Evolutionary conservation across 2,888 invertebrate genomes (phyloP).

Genomic region (Taphrorychus bicolor): DNA sequence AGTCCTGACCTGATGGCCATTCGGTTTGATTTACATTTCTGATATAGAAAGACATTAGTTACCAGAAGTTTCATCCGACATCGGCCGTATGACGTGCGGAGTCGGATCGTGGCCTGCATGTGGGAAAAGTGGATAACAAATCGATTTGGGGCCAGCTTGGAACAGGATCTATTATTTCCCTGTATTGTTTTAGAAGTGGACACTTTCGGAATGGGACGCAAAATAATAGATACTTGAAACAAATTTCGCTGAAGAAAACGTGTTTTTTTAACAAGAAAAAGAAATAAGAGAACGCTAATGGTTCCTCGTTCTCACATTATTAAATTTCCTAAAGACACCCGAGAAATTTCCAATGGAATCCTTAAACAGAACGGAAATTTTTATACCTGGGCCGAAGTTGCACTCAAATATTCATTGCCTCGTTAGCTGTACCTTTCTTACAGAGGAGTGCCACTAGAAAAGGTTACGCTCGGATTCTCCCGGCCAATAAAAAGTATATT

Average conservation of each 20-base stretch:
- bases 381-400: conserved; percentile 12
- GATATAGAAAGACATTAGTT: conserved; percentile 38
- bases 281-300: background rate
- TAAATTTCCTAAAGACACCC: background rate
- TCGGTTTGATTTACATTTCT: conserved; percentile 29
- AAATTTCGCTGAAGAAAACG: too few relatives aligned
- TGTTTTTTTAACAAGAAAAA: background rate
- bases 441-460: conserved; percentile 20
- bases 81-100: conserved; percentile 27
- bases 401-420: conserved; percentile 34
- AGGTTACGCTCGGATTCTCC: conserved; percentile 15
- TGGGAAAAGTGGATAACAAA: conserved; percentile 15
- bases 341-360: background rate
- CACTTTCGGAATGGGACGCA: background rate
- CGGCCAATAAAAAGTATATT: conserved; percentile 20
- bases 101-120: conserved; percentile 29
- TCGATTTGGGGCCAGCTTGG: conserved; percentile 11
- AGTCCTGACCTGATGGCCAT: background rate
- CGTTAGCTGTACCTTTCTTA: conserved; percentile 20
- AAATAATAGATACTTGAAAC: too few relatives aligned
- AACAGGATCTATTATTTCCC: conserved; percentile 1
- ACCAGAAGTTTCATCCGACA: conserved; percentile 26
- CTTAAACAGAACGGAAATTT: background rate
- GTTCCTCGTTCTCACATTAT: background rate
- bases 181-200: background rate